phyloP scores from a whole-genome alignment of 2,797 vertebrate species.

The Galago senegalensis region DNA sequence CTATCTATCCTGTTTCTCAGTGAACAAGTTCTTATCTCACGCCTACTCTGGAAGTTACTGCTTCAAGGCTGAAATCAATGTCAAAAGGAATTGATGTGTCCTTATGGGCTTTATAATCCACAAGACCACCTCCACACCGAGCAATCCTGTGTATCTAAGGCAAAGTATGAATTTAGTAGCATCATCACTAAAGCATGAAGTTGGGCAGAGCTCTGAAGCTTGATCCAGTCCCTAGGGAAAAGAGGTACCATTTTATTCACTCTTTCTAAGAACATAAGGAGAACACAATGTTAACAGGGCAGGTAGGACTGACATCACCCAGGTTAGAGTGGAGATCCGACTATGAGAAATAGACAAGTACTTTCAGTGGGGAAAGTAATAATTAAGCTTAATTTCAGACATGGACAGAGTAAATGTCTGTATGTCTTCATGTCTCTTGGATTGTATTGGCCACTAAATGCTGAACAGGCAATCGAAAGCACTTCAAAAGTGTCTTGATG shows the following conservation, averaged over 20 bases:
- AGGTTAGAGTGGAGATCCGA: neutral
- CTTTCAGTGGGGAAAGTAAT: conserved; percentile 9
- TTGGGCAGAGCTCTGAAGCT: neutral
- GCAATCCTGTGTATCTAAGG: neutral
- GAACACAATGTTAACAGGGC: neutral
- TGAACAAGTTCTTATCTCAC: neutral
- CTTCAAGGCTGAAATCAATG: neutral
- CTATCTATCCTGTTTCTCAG: neutral
- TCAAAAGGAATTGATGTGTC: neutral
- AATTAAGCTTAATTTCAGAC: conserved; percentile 51
- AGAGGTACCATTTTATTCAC: neutral
- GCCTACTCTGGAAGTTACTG: neutral
- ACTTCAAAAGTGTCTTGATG: conserved; percentile 35
- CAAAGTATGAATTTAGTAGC: neutral
- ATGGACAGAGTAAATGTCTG: neutral
- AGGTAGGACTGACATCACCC: neutral
- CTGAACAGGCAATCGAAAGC: neutral
- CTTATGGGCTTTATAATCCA: neutral
- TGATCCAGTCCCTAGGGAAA: neutral
- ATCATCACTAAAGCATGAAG: neutral
- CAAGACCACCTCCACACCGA: neutral
- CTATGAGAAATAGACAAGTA: neutral
- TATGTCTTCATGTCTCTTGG: neutral
- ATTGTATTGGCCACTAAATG: neutral
- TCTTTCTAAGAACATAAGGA: neutral